Evolutionary conservation across 1,140 invertebrate species (phyloP), one percentile per base, ranked within the genome.

Genomic region (Carcinoscorpius rotundicauda): DNA sequence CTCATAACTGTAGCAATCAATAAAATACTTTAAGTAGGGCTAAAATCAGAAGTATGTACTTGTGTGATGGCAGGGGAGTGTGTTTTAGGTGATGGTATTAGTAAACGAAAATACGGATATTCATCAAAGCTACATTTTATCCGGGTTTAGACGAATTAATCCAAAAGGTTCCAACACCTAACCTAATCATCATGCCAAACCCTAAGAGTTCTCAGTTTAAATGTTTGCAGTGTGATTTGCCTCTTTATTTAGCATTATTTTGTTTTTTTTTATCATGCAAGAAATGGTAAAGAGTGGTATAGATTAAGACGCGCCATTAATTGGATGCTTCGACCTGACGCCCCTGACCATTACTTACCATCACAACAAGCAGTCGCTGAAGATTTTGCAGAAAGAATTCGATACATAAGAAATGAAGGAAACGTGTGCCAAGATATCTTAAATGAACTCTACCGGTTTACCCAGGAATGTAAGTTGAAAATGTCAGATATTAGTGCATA

Each of bases 241-340:
- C 29, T 29, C 0, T 29, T 29, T 52, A 50, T 62, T 61, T 9
- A 4, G n/a, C 58, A 11, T 52, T 56, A 6, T 29, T 3, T 9
- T 53, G 64, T 62, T 57, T 57, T 66, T 50, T 50, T 68, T 81
- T 73, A 29, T 29, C 29, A 29, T 29, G 29, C 29, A 68, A 93
- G 89, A 61, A 93, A 94, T 79, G 90, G 90, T 3, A 74, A 78
- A 4, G 84, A 89, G 65, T 94, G 91, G 92, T 86, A 83, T 81
- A 79, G 83, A 64, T 71, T 93, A 0, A 79, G 91, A 51, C 85
- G 83, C 66, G 81, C 84, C 57, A 86, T 92, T 71, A 88, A 87
- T 73, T 84, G 83, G 51, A 76, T 93, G 51, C 87, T 87, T 69
- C 83, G 84, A 65, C 84, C 87, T 0, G 80, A 82, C 64, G 85